Evolutionary conservation across 2,888 invertebrate genomes (phyloP).

Genomic region (Sturmia bella): DNA sequence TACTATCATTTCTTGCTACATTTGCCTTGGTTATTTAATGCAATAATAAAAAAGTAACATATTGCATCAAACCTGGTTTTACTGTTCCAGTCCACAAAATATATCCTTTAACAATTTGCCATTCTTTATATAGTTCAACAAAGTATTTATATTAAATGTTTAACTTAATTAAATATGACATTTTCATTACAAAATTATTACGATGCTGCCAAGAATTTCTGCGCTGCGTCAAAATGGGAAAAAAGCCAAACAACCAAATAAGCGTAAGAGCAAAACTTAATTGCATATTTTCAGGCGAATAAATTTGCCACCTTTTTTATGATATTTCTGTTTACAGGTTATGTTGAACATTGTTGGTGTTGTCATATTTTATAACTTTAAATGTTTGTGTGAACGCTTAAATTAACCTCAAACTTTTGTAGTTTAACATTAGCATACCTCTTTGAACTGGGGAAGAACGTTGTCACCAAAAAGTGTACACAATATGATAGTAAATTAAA

Average conservation of each 20-base stretch:
- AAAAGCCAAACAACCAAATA: not conserved
- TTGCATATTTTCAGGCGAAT: slow-evolving; percentile 70
- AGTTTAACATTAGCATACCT: slow-evolving; percentile 61
- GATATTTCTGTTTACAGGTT: slow-evolving; percentile 20
- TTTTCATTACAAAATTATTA: slow-evolving; percentile 64
- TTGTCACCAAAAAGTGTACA: slow-evolving; percentile 16
- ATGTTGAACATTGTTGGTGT: slow-evolving; percentile 4
- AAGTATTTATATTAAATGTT: slow-evolving; percentile 58
- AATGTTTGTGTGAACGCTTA: slow-evolving; percentile 50
- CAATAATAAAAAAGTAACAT: too few species aligned
- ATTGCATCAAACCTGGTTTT: too few species aligned
- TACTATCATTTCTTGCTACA: too few species aligned
- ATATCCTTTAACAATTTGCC: too few species aligned
- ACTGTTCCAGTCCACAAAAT: too few species aligned
- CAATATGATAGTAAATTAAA: not conserved
- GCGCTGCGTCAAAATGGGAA: not conserved
- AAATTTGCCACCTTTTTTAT: slow-evolving; percentile 57
- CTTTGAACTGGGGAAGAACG: slow-evolving; percentile 30
- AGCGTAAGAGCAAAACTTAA: slow-evolving; percentile 55
- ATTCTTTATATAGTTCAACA: slow-evolving; percentile 7
- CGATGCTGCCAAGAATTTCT: not conserved
- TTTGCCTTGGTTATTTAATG: too few species aligned
- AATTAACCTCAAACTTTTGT: slow-evolving; percentile 66
- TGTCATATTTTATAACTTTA: slow-evolving; percentile 41
- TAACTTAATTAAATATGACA: slow-evolving; percentile 67